A percentile compares a stretch with the other conserved stretches of the same genome.
Evolutionary conservation across 1,140 invertebrate genomes (phyloP).

Genomic region (Heterodera schachtii): DNA sequence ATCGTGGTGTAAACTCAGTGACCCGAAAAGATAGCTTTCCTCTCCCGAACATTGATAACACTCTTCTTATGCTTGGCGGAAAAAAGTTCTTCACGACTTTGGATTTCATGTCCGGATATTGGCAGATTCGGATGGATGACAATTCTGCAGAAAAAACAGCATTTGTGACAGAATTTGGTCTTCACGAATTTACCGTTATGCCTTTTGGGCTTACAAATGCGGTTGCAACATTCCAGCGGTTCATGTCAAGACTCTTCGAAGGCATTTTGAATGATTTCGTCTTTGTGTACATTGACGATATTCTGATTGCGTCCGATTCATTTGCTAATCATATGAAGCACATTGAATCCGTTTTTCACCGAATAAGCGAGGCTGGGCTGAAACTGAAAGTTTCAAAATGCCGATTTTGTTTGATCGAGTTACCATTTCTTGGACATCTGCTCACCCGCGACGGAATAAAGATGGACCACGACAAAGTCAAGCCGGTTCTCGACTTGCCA

Average conservation of each 20-base stretch:
- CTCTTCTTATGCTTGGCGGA: conserved; percentile 61
- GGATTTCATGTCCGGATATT: conserved; percentile 56
- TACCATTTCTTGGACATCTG: conserved; percentile 66
- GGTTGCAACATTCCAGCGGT: conserved; percentile 68
- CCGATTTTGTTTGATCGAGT: conserved; percentile 43
- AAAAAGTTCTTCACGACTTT: conserved; percentile 62
- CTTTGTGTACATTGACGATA: conserved; percentile 67
- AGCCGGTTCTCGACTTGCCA: conserved; percentile 57
- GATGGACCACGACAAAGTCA: conserved; percentile 65
- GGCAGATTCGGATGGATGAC: conserved; percentile 43
- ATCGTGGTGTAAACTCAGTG: conserved; percentile 67
- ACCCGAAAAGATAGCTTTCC: conserved; percentile 69
- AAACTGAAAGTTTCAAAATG: conserved; percentile 59
- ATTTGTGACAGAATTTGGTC: conserved; percentile 55
- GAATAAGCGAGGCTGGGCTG: conserved; percentile 43
- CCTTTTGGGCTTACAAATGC: conserved; percentile 68
- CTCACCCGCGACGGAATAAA: conserved; percentile 64
- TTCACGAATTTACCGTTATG: conserved; percentile 66
- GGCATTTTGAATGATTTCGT: conserved; percentile 44
- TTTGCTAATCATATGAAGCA: conserved; percentile 32
- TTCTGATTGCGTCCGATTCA: conserved; percentile 31
- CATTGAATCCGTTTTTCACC: conserved; percentile 47
- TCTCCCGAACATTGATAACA: conserved; percentile 69
- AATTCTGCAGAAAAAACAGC: conserved; percentile 35
- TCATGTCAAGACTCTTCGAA: conserved; percentile 67